These are phyloP conservation scores for Spinibarbus caldwelli DNA, from an alignment of 2,797 vertebrate species.

Conservation along the genomic window DNA sequence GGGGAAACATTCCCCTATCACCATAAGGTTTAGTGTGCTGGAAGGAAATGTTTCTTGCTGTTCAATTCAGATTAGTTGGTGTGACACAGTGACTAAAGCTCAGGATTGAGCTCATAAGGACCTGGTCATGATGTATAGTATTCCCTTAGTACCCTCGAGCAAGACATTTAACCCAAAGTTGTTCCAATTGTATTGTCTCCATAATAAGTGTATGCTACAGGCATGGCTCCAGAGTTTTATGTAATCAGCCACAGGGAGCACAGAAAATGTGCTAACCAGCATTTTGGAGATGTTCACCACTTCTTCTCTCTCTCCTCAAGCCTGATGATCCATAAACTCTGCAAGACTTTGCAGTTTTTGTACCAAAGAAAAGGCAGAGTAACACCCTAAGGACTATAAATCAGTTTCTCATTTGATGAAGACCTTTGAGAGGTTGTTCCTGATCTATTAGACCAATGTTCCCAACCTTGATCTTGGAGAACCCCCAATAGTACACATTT, in stretches of 20 bases:
- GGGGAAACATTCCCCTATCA: neutral
- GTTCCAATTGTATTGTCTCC: neutral
- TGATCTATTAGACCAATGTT: neutral
- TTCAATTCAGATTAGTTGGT: neutral
- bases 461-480: neutral
- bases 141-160: neutral
- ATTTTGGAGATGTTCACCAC: neutral
- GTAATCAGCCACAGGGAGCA: neutral
- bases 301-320: neutral
- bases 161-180: too few relatives aligned
- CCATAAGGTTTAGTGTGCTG: conserved; percentile 3
- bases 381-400: neutral
- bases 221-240: neutral
- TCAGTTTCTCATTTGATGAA: neutral
- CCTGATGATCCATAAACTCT: neutral
- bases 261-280: neutral
- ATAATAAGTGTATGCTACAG: neutral
- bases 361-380: neutral
- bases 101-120: neutral
- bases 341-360: neutral
- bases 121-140: neutral
- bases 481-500: neutral
- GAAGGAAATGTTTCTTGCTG: neutral
- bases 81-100: neutral
- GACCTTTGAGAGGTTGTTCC: neutral